Conservation (phyloP, 2,797 vertebrate genomes). For the Gastrophryne carolinensis region DNA sequence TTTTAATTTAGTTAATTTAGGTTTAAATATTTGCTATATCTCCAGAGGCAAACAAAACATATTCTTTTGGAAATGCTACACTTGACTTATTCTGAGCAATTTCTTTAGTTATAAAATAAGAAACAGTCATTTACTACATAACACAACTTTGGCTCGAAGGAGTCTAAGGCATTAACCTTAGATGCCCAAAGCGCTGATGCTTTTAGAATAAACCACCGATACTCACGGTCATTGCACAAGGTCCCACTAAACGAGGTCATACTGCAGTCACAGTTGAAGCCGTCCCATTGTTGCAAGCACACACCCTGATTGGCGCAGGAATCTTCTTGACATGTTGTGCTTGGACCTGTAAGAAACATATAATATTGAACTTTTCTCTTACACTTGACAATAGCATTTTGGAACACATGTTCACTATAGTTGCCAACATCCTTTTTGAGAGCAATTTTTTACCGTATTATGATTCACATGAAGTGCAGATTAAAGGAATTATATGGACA, state of each 20-base stretch:
- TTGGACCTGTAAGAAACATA: constrained; percentile 81
- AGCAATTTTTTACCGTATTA: too few species aligned
- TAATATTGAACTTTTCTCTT: constrained; percentile 57
- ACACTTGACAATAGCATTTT: constrained; percentile 12
- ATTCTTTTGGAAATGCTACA: background rate
- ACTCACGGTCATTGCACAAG: constrained; percentile 94
- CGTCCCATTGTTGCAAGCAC: constrained; percentile 97
- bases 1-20: background rate
- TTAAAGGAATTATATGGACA: too few species aligned
- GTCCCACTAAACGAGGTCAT: constrained; percentile 98
- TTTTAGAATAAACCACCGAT: constrained; percentile 11
- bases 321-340: constrained; percentile 96
- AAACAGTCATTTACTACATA: constrained; percentile 18
- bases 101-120: background rate
- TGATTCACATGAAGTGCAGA: too few species aligned
- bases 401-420: constrained; percentile 60
- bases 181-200: constrained; percentile 19
- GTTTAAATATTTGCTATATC: background rate
- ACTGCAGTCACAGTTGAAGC: constrained; percentile 96
- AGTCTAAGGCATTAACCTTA: constrained; percentile 35
- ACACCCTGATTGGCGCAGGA: constrained; percentile 96
- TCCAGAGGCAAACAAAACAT: background rate
- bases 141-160: constrained; percentile 38
- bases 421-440: constrained; percentile 70
- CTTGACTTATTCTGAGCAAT: background rate